Conservation (phyloP, 2,888 invertebrate genomes). For the Syritta pipiens region DNA sequence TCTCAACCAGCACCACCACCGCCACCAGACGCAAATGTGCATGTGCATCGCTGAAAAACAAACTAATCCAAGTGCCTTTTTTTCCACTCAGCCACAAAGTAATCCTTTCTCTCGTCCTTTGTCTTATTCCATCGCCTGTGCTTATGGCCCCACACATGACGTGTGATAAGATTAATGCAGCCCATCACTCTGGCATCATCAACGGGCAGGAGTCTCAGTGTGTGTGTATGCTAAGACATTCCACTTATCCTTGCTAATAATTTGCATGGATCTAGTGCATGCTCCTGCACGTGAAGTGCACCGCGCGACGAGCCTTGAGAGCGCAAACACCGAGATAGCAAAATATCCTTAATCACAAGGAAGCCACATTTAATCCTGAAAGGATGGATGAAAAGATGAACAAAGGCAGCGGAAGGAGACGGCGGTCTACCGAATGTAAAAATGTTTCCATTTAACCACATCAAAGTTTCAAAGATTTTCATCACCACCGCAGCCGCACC, state of each 20-base stretch:
- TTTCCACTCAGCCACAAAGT: slow-evolving; percentile 37
- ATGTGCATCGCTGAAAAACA: too few species aligned
- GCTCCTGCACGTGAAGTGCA: slow-evolving; percentile 8
- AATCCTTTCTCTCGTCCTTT: slow-evolving; percentile 20
- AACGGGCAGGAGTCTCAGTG: slow-evolving; percentile 5
- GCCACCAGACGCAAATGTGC: too few species aligned
- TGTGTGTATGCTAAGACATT: slow-evolving; percentile 32
- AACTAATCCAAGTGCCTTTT: slow-evolving; percentile 53
- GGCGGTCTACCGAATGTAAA: slow-evolving; percentile 24
- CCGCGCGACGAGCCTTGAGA: background rate
- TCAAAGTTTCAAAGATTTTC: slow-evolving; percentile 66
- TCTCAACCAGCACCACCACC: background rate
- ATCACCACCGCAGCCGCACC: slow-evolving; percentile 20
- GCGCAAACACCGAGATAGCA: slow-evolving; percentile 29
- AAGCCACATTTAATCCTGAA: slow-evolving; percentile 51
- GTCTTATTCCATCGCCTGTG: background rate
- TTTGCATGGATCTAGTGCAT: slow-evolving; percentile 15
- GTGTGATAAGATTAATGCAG: slow-evolving; percentile 58
- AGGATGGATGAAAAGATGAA: slow-evolving; percentile 21
- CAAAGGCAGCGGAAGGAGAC: slow-evolving; percentile 36
- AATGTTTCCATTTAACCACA: slow-evolving; percentile 63
- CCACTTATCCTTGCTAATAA: slow-evolving; percentile 60
- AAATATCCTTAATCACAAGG: slow-evolving; percentile 56
- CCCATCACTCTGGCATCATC: slow-evolving; percentile 51
- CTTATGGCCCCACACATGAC: slow-evolving; percentile 31